Evolutionary conservation across 2,113 vertebrate genomes (phyloP).

Genomic region (Daubentonia madagascariensis): DNA sequence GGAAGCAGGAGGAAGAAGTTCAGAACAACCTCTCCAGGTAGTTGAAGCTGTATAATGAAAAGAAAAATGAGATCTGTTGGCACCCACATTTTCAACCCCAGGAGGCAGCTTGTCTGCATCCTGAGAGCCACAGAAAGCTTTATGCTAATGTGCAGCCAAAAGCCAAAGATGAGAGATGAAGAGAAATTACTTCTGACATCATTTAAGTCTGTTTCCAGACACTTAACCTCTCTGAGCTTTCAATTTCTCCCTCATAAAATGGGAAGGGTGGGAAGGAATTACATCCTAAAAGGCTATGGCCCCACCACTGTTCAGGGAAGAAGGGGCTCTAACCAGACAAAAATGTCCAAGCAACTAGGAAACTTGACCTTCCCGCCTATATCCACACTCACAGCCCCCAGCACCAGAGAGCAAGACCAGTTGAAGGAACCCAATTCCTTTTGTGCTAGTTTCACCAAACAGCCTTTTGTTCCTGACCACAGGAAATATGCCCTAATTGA

Average conservation of each 20-base stretch:
- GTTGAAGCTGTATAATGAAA: background rate
- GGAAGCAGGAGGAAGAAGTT: background rate
- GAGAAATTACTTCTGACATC: constrained; percentile 59
- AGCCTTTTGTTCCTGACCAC: background rate
- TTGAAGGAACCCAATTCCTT: background rate
- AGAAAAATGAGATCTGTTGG: background rate
- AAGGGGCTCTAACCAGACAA: background rate
- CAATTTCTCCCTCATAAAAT: constrained; percentile 15
- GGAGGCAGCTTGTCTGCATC: background rate
- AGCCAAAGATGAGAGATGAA: constrained; percentile 29
- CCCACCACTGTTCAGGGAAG: background rate
- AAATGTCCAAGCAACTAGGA: too few relatives aligned
- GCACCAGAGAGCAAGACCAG: background rate
- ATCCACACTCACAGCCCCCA: background rate
- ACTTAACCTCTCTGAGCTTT: background rate
- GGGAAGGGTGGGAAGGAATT: background rate
- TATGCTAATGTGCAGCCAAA: constrained; percentile 11
- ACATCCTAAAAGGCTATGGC: background rate
- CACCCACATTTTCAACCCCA: background rate
- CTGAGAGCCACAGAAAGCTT: background rate
- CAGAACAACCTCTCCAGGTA: background rate
- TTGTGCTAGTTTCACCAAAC: background rate
- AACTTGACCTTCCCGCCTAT: background rate
- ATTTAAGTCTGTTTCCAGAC: background rate
- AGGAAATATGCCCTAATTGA: background rate